Evolutionary conservation across 92 coral and sea anemone species (phyloP), one percentile per base, ranked within the genome.

Genomic region (Epizoanthus rinbou): DNA sequence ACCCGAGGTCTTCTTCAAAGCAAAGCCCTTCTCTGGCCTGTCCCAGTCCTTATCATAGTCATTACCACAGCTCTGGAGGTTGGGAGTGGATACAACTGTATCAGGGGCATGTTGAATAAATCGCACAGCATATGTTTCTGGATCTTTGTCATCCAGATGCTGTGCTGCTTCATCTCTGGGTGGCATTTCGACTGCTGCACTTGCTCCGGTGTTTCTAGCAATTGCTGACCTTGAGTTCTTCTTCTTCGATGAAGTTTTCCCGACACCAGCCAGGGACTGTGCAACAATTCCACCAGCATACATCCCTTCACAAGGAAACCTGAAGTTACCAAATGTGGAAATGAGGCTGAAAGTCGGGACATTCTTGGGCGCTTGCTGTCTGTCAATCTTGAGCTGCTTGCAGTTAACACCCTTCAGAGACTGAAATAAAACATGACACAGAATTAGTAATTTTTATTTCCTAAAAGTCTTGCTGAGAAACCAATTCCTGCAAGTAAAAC

Each of bases 231-330:
- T 64, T 19, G 79, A 39, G 13, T 59, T 25, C 59, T 82, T 74
- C 15, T 79, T 76, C 54, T 79, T 84, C 28, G 74, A 62, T n/a
- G 58, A 14, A 3, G 47, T 63, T 24, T 85, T 88, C 2, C 88
- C 86, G 25, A 73, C 63, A 14, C 91, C 91, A 47, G 82, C 91
- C 75, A 88, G 57, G 5, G 89, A 86, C 43, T 76, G 75, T 3
- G 74, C 76, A 11, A 76, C 41, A 7, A 86, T 25, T 8, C 92
- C 87, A 54, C 85, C 87, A 16, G 17, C 37, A 60, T 86, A 58
- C 3, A 8, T 41, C 9, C 52, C 52, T 7, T 45, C 10, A 8
- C 52, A 45, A 45, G 52, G 52, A 45, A 45, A 45, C 1, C 25
- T 74, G 37, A 53, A 89, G 54, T 66, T 85, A 0, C 83, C 89